Percentiles rank a stretch among this genome's conserved stretches.
phyloP scores from a whole-genome alignment of 2,888 invertebrate species.

The Ichneumoninae sp. region DNA sequence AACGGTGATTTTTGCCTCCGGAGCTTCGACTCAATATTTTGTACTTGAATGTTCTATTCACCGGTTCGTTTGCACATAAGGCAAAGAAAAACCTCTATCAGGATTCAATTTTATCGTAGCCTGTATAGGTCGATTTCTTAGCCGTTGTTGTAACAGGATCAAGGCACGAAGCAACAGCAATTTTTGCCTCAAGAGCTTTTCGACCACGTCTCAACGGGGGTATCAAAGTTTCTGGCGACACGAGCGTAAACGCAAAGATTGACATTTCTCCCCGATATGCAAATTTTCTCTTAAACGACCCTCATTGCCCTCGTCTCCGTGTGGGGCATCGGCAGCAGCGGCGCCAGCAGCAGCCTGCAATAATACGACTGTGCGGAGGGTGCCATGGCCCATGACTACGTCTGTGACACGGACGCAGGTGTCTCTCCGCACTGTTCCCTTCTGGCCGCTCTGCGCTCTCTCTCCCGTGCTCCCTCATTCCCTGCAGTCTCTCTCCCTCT shows the following conservation, averaged over 20 bases:
- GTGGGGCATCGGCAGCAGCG: slow-evolving; percentile 3
- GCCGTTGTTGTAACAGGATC: background rate
- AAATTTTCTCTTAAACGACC: slow-evolving; percentile 6
- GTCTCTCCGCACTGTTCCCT: slow-evolving; percentile 45
- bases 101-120: background rate
- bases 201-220: background rate
- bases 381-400: slow-evolving; percentile 49
- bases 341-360: slow-evolving; percentile 40
- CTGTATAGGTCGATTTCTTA: background rate
- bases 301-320: background rate
- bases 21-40: background rate
- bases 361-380: slow-evolving; percentile 57
- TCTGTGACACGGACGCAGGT: slow-evolving; percentile 58
- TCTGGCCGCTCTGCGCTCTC: background rate
- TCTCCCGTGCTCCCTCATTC: background rate
- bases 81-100: background rate
- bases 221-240: background rate
- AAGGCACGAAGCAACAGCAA: background rate
- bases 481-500: slow-evolving; percentile 13
- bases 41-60: background rate
- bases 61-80: background rate
- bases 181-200: background rate
- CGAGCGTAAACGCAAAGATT: background rate
- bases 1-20: background rate
- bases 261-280: background rate